Conservation (phyloP, 2,797 vertebrate genomes). For the Hypotaenidia philippensis region DNA sequence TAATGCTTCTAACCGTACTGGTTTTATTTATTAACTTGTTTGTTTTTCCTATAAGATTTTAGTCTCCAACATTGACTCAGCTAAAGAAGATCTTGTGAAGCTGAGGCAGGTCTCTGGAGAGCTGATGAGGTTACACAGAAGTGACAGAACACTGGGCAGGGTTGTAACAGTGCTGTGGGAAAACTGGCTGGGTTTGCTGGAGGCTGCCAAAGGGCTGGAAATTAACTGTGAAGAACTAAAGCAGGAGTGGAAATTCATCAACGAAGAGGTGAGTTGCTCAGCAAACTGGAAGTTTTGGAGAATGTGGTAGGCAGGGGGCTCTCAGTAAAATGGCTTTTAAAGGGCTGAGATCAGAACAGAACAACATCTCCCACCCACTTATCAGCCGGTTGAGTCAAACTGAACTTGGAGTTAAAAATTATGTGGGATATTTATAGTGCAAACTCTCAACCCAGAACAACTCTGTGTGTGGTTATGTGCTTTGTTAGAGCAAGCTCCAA, state of each 20-base stretch:
- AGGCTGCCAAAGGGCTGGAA: conserved; percentile 76
- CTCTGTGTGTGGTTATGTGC: neutral
- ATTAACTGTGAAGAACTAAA: conserved; percentile 80
- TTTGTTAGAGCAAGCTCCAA: neutral
- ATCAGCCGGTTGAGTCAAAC: neutral
- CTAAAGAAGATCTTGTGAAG: conserved; percentile 71
- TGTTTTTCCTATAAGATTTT: conserved; percentile 65
- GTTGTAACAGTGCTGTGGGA: conserved; percentile 76
- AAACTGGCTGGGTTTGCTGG: conserved; percentile 78
- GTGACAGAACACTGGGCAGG: neutral
- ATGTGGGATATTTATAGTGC: neutral
- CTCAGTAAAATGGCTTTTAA: neutral
- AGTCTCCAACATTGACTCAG: conserved; percentile 54
- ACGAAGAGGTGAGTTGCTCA: conserved; percentile 81
- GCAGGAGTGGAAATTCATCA: conserved; percentile 87
- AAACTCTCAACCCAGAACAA: neutral
- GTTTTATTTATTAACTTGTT: neutral
- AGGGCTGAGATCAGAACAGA: neutral
- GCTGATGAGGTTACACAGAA: conserved; percentile 38
- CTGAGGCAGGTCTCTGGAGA: conserved; percentile 62
- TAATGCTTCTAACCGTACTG: neutral
- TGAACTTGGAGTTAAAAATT: neutral
- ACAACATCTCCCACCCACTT: neutral
- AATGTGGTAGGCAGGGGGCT: neutral
- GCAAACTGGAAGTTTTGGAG: neutral